Evolutionary conservation across 2,113 vertebrate species (phyloP).

Genomic region (Nansenia antarctica): DNA sequence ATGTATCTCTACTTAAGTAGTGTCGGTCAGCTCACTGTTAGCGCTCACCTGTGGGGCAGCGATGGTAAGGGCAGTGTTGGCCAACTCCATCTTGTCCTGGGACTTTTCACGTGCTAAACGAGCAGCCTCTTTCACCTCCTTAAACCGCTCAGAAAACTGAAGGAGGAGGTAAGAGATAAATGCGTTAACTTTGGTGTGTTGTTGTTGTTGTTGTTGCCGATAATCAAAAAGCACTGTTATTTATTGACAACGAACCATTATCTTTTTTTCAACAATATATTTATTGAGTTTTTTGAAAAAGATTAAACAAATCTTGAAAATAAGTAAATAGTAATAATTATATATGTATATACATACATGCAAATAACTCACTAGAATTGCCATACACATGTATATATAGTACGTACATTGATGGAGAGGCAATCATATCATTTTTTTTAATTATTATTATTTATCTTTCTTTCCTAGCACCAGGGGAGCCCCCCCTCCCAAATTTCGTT

Average conservation of each 20-base stretch:
- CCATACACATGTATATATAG: too few species aligned
- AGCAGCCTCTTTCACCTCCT: slow-evolving; percentile 90
- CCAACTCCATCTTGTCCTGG: slow-evolving; percentile 92
- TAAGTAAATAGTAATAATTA: too few species aligned
- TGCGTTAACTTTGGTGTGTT: background rate
- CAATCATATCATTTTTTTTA: too few species aligned
- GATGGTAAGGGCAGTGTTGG: slow-evolving; percentile 84
- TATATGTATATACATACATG: too few species aligned
- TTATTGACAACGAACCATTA: background rate
- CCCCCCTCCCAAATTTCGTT: too few species aligned
- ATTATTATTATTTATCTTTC: too few species aligned
- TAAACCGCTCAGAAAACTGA: slow-evolving; percentile 77
- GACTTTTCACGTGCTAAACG: slow-evolving; percentile 90
- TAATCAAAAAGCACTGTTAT: background rate
- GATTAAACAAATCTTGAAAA: too few species aligned
- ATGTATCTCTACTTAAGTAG: background rate
- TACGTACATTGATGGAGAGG: too few species aligned
- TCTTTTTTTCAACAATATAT: too few species aligned
- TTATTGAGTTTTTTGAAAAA: too few species aligned
- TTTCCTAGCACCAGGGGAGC: too few species aligned
- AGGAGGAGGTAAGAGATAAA: background rate
- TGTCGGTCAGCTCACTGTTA: background rate
- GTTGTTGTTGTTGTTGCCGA: background rate
- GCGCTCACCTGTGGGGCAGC: slow-evolving; percentile 87
- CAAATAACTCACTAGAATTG: too few species aligned